A percentile compares a stretch with the other conserved stretches of the same genome.
Conservation (phyloP, 2,797 vertebrate species). For the Potorous gilbertii region DNA sequence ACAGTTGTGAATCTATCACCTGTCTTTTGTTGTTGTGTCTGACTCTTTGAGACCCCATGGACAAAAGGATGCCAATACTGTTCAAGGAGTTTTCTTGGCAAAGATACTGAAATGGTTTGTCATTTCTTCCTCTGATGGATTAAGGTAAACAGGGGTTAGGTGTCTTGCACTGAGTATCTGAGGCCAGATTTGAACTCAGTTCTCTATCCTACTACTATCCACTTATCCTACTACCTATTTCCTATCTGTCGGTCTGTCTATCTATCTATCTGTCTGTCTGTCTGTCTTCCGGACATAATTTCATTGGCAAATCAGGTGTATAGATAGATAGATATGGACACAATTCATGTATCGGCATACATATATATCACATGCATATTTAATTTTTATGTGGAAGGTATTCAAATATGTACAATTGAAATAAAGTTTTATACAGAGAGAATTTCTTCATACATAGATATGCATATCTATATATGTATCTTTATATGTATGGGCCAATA, state of each 20-base stretch:
- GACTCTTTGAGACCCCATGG: too few species aligned
- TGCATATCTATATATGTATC: background rate
- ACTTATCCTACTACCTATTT: background rate
- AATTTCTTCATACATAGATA: background rate
- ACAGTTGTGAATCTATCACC: background rate
- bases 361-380: background rate
- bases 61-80: too few species aligned
- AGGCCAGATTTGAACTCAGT: background rate
- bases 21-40: background rate
- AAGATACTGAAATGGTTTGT: too few species aligned
- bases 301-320: background rate
- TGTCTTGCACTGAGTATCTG: too few species aligned
- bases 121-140: too few species aligned
- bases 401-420: background rate
- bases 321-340: background rate
- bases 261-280: too few species aligned
- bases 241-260: background rate
- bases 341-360: background rate
- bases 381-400: background rate
- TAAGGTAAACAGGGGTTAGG: too few species aligned
- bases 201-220: background rate
- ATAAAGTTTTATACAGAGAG: background rate
- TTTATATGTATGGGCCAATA: background rate
- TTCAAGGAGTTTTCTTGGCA: too few species aligned
- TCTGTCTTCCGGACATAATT: background rate